Evolutionary conservation across 2,888 invertebrate species (phyloP), one percentile per base, ranked within the genome.

Genomic region (Leptinotarsa juncta): DNA sequence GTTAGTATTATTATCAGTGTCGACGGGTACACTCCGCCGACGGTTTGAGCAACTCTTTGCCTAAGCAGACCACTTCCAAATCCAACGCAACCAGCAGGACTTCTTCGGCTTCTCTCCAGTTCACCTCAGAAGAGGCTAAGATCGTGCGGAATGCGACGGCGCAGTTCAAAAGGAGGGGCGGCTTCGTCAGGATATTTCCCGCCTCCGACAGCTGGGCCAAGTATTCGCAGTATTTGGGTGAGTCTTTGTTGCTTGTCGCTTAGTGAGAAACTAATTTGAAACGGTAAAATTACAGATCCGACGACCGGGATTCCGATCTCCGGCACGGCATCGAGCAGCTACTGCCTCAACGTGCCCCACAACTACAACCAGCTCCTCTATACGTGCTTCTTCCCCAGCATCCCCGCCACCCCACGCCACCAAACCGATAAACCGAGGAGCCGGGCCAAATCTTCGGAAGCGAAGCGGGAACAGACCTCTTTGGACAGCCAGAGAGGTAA

Each of bases 151-250:
- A 93, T 55, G 93, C 94, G 42, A 91, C 92, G 78, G 92, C 94
- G 66, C 97, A 97, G 87, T 95, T 95, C 87, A 92, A 92, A 26
- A 89, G 97, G 2, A 89, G 95, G 42, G 96, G 96, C 3, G 97
- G 97, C 49, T 97, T 95, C 89, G 95, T 97, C 14, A 89, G 97
- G 67, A 96, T 97, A 82, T 97, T 97, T 88, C 97, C 97, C 23
- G 94, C 96, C 26, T 92, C 94, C 77, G 96, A 96, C 87, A 94
- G 95, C 23, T 97, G 97, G 96, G 91, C 92, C 85, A 92, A 93
- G 85, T 96, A 95, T 86, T 92, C 94, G 16, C 92, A 92, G 83
- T 95, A 94, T 84, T 89, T 95, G 66, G 95, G 93, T 93, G 82
- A 82, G 75, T 69, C 10, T 3, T 42, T 42, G 42, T 42, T 42